Evolutionary conservation across 2,888 invertebrate genomes (phyloP), one percentile per base, ranked within the genome.

Genomic region (Hirtodrosophila confusa): DNA sequence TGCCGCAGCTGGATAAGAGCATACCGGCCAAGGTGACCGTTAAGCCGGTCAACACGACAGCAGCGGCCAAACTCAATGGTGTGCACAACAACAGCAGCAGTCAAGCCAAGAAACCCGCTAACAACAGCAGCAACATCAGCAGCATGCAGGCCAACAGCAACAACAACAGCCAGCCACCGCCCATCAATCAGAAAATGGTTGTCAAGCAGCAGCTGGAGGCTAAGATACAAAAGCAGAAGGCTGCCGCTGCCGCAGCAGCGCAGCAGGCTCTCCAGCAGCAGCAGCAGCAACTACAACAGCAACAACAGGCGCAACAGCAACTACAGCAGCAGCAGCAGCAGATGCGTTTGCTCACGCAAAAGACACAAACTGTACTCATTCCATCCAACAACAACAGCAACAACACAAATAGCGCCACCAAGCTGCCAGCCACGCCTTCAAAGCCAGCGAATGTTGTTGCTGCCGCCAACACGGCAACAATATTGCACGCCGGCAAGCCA

Each of bases 141-240:
- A 70, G 12, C 60, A 45, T 17, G 17, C 17, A 17, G 17, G 2
- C 6, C 63, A 50, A 41, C 44, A 50, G 5, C 60, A 70, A 35
- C 41, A 78, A 43, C 45, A 69, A n/a, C 29, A 63, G 29, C 66
- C 11, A 83, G 8, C 68, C 86, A 4, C 73, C 89, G 12, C 88
- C 90, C 1, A 89, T 91, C 40, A 91, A 87, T 56, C 92, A 93
- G 76, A 93, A 93, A 63, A 89, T 93, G 75, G 93, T 93, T 12
- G 92, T 94, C 0, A 94, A 94, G 73, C 94, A 94, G 78, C 94
- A 94, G 83, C 92, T 96, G 78, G 95, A 96, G 88, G 95, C 95
- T 62, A 95, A 94, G 82, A 93, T 93, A 80, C 94, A 94, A 78
- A 94, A 91, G 69, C 91, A 91, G 48, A 90, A 91, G 61, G 91